A percentile compares a stretch with the other conserved stretches of the same genome.
These are phyloP conservation scores for Folsomia manolachei DNA, from an alignment of 2,888 invertebrate genomes.

Conservation along the genomic window DNA sequence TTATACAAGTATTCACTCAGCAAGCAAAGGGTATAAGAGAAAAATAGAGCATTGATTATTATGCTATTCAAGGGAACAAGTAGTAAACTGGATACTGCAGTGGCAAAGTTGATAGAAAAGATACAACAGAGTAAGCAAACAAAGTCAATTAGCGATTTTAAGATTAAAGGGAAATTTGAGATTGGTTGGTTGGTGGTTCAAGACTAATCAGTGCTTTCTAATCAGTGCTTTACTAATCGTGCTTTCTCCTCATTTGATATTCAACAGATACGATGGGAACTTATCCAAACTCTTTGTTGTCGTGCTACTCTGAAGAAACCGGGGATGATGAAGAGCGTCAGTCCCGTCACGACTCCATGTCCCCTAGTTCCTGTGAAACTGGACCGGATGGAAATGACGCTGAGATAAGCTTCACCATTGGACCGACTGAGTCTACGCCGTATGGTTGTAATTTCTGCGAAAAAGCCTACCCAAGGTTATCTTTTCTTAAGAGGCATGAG, in stretches of 20 bases:
- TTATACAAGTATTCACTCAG: too few species aligned
- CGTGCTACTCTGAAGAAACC: conserved; percentile 66
- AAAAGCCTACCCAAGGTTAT: conserved; percentile 81
- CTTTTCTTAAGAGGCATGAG: conserved; percentile 85
- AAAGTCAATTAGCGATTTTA: too few species aligned
- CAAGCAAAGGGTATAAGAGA: too few species aligned
- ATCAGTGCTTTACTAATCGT: background rate
- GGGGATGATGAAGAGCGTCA: conserved; percentile 57
- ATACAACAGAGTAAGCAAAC: too few species aligned
- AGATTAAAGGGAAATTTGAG: too few species aligned
- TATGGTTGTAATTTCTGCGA: conserved; percentile 90
- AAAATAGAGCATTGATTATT: too few species aligned
- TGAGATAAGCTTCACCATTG: conserved; percentile 64
- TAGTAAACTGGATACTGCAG: too few species aligned
- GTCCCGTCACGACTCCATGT: conserved; percentile 53
- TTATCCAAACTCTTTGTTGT: conserved; percentile 65
- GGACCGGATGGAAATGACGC: conserved; percentile 66
- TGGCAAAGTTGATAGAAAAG: too few species aligned
- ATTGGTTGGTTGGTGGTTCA: too few species aligned
- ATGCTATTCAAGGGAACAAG: too few species aligned
- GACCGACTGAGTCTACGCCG: conserved; percentile 71
- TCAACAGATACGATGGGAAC: conserved; percentile 68
- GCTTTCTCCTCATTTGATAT: conserved; percentile 11
- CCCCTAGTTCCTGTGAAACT: conserved; percentile 62
- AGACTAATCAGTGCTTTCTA: too few species aligned